These are phyloP conservation scores for Escarpia spicata DNA, from an alignment of 2,888 invertebrate genomes.

Conservation along the genomic window DNA sequence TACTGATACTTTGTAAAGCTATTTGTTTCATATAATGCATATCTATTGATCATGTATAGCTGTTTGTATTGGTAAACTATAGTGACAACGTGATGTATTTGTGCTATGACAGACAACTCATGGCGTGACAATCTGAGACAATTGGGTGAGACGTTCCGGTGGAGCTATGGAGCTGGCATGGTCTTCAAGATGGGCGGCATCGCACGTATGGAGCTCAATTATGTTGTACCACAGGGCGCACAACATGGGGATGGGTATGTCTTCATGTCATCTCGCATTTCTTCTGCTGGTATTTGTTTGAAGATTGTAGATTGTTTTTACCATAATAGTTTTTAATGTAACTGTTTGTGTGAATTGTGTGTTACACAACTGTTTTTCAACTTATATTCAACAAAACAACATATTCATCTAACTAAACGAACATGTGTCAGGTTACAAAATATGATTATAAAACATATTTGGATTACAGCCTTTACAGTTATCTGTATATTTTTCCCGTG, in stretches of 20 bases:
- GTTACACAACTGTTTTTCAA: too few species aligned
- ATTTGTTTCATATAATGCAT: too few species aligned
- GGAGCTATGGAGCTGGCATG: constrained; percentile 84
- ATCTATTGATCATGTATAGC: neutral
- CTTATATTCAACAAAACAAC: too few species aligned
- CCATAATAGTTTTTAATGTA: neutral
- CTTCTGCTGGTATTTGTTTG: neutral
- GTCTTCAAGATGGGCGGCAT: constrained; percentile 83
- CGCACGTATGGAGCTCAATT: constrained; percentile 95
- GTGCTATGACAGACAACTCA: neutral
- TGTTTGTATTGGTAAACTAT: neutral
- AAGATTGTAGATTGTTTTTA: neutral
- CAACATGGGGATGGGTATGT: constrained; percentile 72
- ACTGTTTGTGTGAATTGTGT: neutral
- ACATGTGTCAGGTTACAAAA: too few species aligned
- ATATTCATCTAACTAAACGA: too few species aligned
- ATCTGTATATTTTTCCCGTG: neutral
- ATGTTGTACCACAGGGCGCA: constrained; percentile 81
- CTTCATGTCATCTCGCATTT: neutral
- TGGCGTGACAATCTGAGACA: neutral
- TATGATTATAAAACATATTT: neutral
- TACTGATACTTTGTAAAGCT: too few species aligned
- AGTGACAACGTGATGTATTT: constrained; percentile 27
- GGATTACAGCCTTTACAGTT: neutral
- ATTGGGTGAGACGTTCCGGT: constrained; percentile 64